Conservation (phyloP, 1,140 invertebrate genomes). For the Hyposmocoma kahamanoa region DNA sequence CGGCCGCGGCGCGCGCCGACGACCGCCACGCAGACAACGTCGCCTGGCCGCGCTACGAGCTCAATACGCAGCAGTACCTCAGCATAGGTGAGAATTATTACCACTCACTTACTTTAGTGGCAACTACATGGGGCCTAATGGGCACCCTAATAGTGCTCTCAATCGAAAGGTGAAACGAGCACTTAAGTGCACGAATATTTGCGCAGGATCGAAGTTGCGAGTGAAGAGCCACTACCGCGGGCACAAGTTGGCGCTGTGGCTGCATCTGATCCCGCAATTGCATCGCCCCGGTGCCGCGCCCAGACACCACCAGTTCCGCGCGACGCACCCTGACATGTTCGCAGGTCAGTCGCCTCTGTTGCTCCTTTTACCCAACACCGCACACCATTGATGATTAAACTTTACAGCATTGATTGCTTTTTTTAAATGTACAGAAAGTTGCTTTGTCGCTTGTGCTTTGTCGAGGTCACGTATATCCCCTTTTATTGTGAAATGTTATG, state of each 20-base stretch:
- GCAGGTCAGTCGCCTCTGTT: constrained; percentile 70
- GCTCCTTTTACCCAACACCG: too few species aligned
- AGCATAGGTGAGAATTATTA: constrained; percentile 81
- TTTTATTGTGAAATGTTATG: too few species aligned
- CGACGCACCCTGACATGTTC: constrained; percentile 82
- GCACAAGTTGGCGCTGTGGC: constrained; percentile 94
- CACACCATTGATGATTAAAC: too few species aligned
- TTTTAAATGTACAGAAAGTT: too few species aligned
- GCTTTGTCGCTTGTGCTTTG: too few species aligned
- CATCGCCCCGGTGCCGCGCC: constrained; percentile 86
- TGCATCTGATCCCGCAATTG: constrained; percentile 91
- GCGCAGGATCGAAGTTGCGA: constrained; percentile 81
- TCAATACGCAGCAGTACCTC: constrained; percentile 83
- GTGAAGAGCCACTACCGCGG: constrained; percentile 90
- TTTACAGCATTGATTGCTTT: too few species aligned
- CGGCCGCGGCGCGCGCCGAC: constrained; percentile 18
- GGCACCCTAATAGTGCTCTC: background rate
- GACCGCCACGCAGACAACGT: constrained; percentile 74
- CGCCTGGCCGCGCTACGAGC: constrained; percentile 83
- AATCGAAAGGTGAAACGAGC: too few species aligned
- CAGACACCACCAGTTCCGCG: constrained; percentile 85
- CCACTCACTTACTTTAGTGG: too few species aligned
- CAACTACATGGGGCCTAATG: background rate
- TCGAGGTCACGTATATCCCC: too few species aligned
- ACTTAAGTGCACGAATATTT: too few species aligned